phyloP scores from a whole-genome alignment of 2,797 vertebrate genomes.

The Gadopsis marmoratus region DNA sequence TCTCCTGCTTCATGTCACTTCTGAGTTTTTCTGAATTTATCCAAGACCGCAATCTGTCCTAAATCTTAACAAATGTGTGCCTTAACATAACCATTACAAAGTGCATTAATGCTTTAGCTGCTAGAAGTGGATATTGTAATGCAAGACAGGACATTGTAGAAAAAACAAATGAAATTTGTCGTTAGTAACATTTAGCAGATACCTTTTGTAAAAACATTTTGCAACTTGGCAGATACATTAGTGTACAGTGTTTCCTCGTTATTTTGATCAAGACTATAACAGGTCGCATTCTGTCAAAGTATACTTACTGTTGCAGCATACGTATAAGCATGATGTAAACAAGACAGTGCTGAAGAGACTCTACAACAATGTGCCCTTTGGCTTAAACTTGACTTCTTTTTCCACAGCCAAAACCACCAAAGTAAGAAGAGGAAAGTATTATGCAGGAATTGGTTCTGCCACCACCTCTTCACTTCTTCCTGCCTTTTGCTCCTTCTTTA shows the following conservation, averaged over 20 bases:
- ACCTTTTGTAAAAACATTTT: background rate
- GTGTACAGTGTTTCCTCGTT: background rate
- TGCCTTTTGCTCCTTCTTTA: constrained; percentile 41
- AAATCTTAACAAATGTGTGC: background rate
- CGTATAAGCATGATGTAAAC: background rate
- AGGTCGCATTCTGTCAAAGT: background rate
- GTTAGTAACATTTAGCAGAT: background rate
- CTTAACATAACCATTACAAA: constrained; percentile 4
- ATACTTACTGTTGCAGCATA: background rate
- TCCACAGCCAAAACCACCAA: background rate
- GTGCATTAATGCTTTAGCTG: background rate
- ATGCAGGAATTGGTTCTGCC: constrained; percentile 61
- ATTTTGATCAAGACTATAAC: background rate
- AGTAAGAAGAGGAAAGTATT: constrained; percentile 40
- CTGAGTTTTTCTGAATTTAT: background rate
- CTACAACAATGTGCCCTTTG: background rate
- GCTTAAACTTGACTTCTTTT: constrained; percentile 33
- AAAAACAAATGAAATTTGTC: no score
- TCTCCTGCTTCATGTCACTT: background rate
- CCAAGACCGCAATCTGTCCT: background rate
- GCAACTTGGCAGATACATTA: background rate
- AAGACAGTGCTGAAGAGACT: background rate
- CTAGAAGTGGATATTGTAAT: background rate
- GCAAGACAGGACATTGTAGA: no score
- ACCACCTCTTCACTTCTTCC: constrained; percentile 64